A percentile compares a stretch with the other conserved stretches of the same genome.
Evolutionary conservation across 2,888 invertebrate genomes (phyloP).

Genomic region (Spodoptera exigua): DNA sequence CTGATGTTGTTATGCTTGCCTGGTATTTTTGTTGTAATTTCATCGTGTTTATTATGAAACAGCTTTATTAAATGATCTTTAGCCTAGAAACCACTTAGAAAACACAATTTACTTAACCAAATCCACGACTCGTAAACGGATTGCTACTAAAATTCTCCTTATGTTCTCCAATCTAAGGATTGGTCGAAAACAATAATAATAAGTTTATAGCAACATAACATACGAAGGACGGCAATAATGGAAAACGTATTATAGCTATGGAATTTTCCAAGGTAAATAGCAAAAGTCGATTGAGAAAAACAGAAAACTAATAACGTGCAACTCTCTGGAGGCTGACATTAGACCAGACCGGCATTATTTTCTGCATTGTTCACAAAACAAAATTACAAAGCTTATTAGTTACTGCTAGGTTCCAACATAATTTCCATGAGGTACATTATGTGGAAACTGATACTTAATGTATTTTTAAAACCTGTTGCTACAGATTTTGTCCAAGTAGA

Average conservation of each 20-base stretch:
- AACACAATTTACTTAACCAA: too few species aligned
- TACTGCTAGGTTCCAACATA: background rate
- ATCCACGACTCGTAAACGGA: too few species aligned
- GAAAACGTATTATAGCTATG: slow-evolving; percentile 32
- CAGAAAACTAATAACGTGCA: slow-evolving; percentile 37
- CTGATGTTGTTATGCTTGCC: slow-evolving; percentile 14
- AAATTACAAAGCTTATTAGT: background rate
- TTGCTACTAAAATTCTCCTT: too few species aligned
- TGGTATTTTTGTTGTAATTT: slow-evolving; percentile 12
- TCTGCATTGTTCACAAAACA: slow-evolving; percentile 20
- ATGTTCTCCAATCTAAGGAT: background rate
- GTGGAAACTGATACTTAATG: too few species aligned
- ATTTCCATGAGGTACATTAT: too few species aligned
- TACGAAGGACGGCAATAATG: slow-evolving; percentile 14
- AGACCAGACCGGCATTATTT: slow-evolving; percentile 20
- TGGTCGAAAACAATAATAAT: slow-evolving; percentile 4
- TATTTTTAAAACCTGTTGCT: too few species aligned
- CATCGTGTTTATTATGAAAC: background rate
- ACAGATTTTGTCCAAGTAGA: too few species aligned
- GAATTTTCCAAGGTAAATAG: slow-evolving; percentile 43
- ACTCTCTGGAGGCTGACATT: slow-evolving; percentile 29
- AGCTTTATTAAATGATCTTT: too few species aligned
- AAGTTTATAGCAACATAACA: slow-evolving; percentile 6
- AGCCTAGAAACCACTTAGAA: too few species aligned
- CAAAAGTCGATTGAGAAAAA: slow-evolving; percentile 35